These are phyloP conservation scores for Indicator maculatus DNA, from an alignment of 2,113 vertebrate species.

Conservation along the genomic window DNA sequence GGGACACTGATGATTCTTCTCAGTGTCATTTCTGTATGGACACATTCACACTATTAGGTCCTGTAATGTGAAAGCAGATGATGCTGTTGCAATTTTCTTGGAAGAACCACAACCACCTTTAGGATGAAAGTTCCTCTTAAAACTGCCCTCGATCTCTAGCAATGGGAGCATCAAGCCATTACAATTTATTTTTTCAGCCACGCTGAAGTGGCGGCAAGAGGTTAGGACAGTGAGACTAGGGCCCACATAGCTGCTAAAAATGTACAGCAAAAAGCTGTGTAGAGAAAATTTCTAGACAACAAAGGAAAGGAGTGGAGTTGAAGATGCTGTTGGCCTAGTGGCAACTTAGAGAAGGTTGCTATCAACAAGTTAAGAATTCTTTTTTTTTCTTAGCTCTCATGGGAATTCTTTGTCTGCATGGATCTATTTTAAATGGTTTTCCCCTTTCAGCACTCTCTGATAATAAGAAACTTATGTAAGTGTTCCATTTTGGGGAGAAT, in stretches of 20 bases:
- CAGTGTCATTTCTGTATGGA: not conserved
- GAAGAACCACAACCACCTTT: not conserved
- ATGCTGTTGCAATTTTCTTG: not conserved
- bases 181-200: not conserved
- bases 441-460: not conserved
- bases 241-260: not conserved
- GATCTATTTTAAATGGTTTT: constrained; percentile 10
- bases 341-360: constrained; percentile 9
- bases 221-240: not conserved
- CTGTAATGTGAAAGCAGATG: not conserved
- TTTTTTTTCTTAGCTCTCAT: constrained; percentile 9
- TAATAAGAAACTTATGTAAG: constrained; percentile 42
- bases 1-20: not conserved
- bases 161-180: not conserved
- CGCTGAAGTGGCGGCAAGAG: not conserved
- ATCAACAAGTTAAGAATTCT: constrained; percentile 27
- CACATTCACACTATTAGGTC: not conserved
- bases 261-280: not conserved
- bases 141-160: not conserved
- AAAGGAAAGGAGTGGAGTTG: not conserved
- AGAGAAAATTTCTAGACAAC: not conserved
- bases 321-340: not conserved
- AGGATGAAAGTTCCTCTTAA: not conserved
- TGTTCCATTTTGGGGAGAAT: not conserved
- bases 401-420: not conserved